Percentiles rank a stretch among this genome's conserved stretches.
These are phyloP conservation scores for Melanargia galathea DNA, from an alignment of 2,888 invertebrate species.

Conservation along the genomic window DNA sequence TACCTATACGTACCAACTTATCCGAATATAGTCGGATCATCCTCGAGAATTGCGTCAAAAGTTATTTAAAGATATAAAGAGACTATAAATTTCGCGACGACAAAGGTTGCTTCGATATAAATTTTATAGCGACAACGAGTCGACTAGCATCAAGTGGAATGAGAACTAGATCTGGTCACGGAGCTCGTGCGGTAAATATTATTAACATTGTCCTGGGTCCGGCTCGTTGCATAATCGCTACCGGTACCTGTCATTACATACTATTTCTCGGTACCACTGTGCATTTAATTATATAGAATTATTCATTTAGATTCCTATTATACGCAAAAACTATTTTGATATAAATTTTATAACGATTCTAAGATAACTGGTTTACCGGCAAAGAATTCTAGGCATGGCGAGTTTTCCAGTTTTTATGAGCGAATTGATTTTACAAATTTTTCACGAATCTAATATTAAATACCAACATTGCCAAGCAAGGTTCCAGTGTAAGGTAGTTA, in stretches of 20 bases:
- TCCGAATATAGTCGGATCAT: background rate
- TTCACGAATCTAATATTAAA: constrained; percentile 7
- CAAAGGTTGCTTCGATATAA: constrained; percentile 36
- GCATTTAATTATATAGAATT: constrained; percentile 58
- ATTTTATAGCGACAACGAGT: constrained; percentile 33
- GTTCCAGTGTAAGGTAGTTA: constrained; percentile 22
- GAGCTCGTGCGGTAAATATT: constrained; percentile 57
- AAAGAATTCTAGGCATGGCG: constrained; percentile 15
- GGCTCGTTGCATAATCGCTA: constrained; percentile 74
- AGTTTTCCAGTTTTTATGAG: constrained; percentile 14
- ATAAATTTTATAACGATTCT: constrained; percentile 39
- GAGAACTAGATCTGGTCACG: constrained; percentile 62
- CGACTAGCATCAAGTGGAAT: constrained; percentile 43
- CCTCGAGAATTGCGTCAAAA: background rate
- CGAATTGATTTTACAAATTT: constrained; percentile 2
- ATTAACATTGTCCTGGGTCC: constrained; percentile 72
- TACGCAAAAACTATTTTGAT: constrained; percentile 39
- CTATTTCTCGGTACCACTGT: constrained; percentile 53
- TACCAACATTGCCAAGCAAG: constrained; percentile 10
- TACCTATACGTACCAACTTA: background rate
- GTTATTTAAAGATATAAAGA: constrained; percentile 28
- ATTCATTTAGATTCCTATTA: constrained; percentile 45
- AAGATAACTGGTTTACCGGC: constrained; percentile 27
- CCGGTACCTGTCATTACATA: constrained; percentile 56
- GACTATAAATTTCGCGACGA: constrained; percentile 31